Evolutionary conservation across 2,113 vertebrate genomes (phyloP).

Genomic region (Pampusana beccarii): DNA sequence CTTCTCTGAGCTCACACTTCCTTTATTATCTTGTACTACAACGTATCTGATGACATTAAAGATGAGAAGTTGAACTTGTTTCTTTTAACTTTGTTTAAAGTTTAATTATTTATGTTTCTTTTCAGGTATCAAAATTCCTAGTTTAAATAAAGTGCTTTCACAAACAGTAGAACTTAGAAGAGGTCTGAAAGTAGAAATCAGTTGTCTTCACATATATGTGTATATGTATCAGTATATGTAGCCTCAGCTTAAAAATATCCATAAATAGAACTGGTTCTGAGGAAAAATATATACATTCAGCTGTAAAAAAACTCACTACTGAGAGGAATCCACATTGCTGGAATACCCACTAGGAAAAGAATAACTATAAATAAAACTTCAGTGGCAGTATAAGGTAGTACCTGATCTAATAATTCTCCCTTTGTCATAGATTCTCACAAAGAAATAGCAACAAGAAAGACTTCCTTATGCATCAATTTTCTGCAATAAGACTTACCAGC

Average conservation of each 20-base stretch:
- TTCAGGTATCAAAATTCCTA: neutral
- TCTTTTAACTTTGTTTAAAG: neutral
- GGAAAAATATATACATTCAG: neutral
- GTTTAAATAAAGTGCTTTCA: neutral
- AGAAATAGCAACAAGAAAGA: neutral
- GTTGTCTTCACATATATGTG: neutral
- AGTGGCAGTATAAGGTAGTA: neutral
- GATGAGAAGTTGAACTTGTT: neutral
- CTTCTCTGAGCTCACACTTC: neutral
- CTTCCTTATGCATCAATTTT: neutral
- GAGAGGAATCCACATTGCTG: neutral
- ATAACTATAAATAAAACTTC: neutral
- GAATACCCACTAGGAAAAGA: neutral
- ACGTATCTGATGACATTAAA: neutral
- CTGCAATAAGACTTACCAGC: constrained; percentile 73
- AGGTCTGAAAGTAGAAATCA: neutral
- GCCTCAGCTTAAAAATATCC: neutral
- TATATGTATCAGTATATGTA: neutral
- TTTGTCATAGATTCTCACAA: neutral
- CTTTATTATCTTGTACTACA: neutral
- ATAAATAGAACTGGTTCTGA: neutral
- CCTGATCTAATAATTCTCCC: neutral
- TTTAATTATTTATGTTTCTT: neutral
- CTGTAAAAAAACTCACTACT: neutral
- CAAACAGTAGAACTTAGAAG: neutral